Base-by-base conservation (phyloP, 2,797 vertebrate genomes). In the Sparidentex hasta region DNA sequence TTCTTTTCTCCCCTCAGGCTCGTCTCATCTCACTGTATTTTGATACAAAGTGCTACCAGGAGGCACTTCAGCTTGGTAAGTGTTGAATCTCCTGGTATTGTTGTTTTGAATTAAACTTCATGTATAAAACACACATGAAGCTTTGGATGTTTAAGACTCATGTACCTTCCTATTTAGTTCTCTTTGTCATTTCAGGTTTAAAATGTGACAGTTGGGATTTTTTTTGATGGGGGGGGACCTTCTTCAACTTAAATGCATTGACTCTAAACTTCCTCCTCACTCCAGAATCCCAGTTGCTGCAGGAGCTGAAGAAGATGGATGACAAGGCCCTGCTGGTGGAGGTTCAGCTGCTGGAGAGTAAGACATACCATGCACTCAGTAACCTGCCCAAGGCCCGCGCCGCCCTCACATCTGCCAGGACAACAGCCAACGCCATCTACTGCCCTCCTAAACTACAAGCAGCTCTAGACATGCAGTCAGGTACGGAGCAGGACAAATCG, bases 271-370 rank as follows among this genome's bases (percentile, higher is more conserved):
- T 9, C 6, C 23, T 1, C 50, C 8, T 16, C 1, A 23, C 44
- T 47, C 27, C 72, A 99, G 98, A 97, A 52, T 96, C 98, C 82
- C 98, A 99, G 92, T 91, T 99, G 84, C 95, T 99, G 14, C 95
- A 97, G 84, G 98, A 99, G 82, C 94, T 99, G 84, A 99, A 99
- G 92, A 99, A 99, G 94, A 98, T 99, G 98, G 98, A 99, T 12
- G 98, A 99, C 93, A 99, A 99, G 89, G 98, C 98, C 0, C 93
- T 99, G 91, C 94, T 99, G 93, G 98, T 99, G 90, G 98, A 99
- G 92, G 98, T 99, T 72, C 98, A 99, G 92, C 96, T 99, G 78
- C 93, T 99, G 87, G 98, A 99, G 94, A 99, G 98, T 78, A 99
- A 99, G 94, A 99, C 97, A 2, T 99, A 99, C 91, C 98, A 99